These are phyloP conservation scores for Lucilia cuprina DNA, from an alignment of 1,140 invertebrate species.

Conservation along the genomic window DNA sequence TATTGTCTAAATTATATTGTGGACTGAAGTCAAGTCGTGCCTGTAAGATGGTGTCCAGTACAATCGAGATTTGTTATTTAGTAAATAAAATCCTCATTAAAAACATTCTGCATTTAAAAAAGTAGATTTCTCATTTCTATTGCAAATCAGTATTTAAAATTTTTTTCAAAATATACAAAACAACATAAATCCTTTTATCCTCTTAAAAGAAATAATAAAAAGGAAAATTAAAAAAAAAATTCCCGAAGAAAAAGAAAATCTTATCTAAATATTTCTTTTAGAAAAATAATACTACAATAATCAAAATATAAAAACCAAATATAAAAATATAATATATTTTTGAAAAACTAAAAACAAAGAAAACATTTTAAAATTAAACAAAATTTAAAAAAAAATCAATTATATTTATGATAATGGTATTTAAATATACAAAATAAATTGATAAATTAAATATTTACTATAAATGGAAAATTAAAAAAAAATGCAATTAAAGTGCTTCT, in stretches of 20 bases:
- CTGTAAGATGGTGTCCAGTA: no score
- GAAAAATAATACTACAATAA: background rate
- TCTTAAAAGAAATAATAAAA: background rate
- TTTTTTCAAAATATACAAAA: no score
- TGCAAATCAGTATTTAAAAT: no score
- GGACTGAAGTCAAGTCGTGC: no score
- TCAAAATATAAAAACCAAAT: background rate
- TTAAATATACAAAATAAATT: background rate
- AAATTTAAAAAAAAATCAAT: background rate
- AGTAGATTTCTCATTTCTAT: no score
- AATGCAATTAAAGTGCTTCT: slow-evolving; percentile 33
- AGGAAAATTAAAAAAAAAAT: background rate
- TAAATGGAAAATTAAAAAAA: background rate
- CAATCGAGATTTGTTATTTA: no score
- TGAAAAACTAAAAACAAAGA: background rate
- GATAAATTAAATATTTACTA: background rate
- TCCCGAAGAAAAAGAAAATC: background rate
- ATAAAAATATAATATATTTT: background rate
- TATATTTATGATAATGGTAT: background rate
- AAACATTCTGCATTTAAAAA: no score
- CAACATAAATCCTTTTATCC: background rate
- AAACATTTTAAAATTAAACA: background rate
- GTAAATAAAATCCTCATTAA: no score
- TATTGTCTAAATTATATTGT: no score
- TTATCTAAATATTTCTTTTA: no score